Evolutionary conservation across 2,888 invertebrate genomes (phyloP), one percentile per base, ranked within the genome.

Genomic region (Sinopyrophorus schimmeli): DNA sequence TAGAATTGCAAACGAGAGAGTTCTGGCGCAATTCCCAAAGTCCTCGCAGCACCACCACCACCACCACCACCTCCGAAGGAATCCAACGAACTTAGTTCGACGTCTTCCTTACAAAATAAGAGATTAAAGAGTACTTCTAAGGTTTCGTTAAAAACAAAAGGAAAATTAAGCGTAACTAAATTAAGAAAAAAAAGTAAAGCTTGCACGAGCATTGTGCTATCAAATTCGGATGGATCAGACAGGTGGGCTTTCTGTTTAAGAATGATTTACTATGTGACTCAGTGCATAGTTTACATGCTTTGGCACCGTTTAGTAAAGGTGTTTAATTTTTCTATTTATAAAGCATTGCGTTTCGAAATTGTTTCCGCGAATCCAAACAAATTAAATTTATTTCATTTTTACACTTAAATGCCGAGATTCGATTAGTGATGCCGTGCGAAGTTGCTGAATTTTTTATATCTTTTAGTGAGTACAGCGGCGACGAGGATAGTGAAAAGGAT

Each of bases 391-490:
- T n/a, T n/a, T n/a, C n/a, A n/a, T n/a, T n/a, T n/a, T n/a, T n/a
- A n/a, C n/a, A n/a, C n/a, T n/a, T n/a, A n/a, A n/a, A n/a, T n/a
- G n/a, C n/a, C n/a, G n/a, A n/a, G n/a, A n/a, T n/a, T n/a, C n/a
- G n/a, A n/a, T n/a, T n/a, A n/a, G n/a, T 26, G 17, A 39, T 39
- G 39, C 39, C 39, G 10, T 18, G 28, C 17, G 17, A 28, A 17
- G 11, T 12, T 12, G 14, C 28, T 21, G 28, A 20, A 7, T 40
- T 30, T 3, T 24, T 16, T 27, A 26, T 26, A 66, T 16, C 17
- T 64, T 64, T 48, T 47, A 67, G 66, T 49, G 66, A 67, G 28
- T 61, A 54, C 53, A 63, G 65, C 53, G 67, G 57, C 12, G 62
- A 65, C 1, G 59, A 59, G 16, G 65, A 67, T 26, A 66, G 65